Evolutionary conservation across 2,113 vertebrate species (phyloP), one percentile per base, ranked within the genome.

Genomic region (Microtus oregoni): DNA sequence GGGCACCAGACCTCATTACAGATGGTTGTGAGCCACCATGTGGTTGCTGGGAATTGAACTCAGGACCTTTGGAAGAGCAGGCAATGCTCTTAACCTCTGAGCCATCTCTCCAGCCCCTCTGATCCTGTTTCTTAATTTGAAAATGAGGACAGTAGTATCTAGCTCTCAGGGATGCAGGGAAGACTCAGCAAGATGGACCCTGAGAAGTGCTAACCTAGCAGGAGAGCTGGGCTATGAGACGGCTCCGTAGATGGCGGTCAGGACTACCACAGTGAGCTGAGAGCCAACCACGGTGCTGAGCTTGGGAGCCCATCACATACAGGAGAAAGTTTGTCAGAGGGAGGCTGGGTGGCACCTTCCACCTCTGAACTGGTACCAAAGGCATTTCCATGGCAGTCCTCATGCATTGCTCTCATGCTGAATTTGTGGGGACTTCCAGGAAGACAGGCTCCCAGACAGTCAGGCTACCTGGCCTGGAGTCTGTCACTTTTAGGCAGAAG

Each of bases 241-340:
- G 0, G 22, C 19, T 67, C 17, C 2, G 35, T 0, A 4, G 44
- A 28, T 1, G 61, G 89, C 6, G 10, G 68, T 17, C n/a, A 50
- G 14, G 52, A 28, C 12, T 4, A 0, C 3, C 28, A 24, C 0
- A 1, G 41, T 32, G 90, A 67, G 86, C 28, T 32, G 44, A 83
- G 47, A 5, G 32, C 5, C 55, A 44, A n/a, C 19, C 0, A 0
- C 0, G 44, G 26, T 1, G 38, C 44, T 9, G 86, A 28, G 10
- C 26, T 28, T 35, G 15, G 9, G 52, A 52, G 5, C 4, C 17
- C 9, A 55, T 72, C 24, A 3, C 0, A 1, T 19, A 38, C 68
- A 72, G 2, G n/a, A 1, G 0, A 55, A 2, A 26, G 28, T 5
- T 12, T 3, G 41, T 52, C 3, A 1, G 41, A 41, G 41, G 41